Conservation (phyloP, 2,888 invertebrate genomes). For the Lysandra coridon region DNA sequence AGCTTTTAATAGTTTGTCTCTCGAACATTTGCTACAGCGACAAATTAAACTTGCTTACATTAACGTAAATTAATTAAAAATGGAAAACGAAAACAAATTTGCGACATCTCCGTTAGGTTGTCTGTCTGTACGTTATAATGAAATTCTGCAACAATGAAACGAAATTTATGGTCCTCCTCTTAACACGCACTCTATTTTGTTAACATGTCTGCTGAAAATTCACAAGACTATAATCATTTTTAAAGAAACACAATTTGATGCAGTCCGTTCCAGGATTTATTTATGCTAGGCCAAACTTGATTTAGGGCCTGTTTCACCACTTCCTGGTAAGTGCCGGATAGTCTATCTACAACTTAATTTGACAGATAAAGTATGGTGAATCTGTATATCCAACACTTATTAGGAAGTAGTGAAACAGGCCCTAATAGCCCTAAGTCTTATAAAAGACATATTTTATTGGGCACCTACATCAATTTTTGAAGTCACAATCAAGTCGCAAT, state of each 20-base stretch:
- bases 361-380: no score
- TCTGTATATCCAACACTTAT: no score
- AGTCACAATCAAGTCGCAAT: neutral
- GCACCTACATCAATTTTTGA: neutral
- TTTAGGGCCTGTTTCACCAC: no score
- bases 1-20: constrained; percentile 8
- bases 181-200: constrained; percentile 1
- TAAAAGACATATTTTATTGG: no score
- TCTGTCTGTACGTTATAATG: constrained; percentile 42
- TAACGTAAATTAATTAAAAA: constrained; percentile 7
- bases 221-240: neutral
- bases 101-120: constrained; percentile 42
- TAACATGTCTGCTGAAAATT: constrained; percentile 13
- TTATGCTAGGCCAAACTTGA: neutral
- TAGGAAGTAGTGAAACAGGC: no score
- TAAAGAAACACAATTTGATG: neutral
- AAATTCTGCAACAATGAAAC: constrained; percentile 40
- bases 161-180: constrained; percentile 34
- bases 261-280: neutral
- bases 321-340: no score
- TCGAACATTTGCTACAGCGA: neutral
- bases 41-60: constrained; percentile 12
- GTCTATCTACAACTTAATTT: no score
- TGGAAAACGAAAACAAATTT: constrained; percentile 39
- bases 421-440: no score